These are phyloP conservation scores for Syritta pipiens DNA, from an alignment of 2,888 invertebrate species.

Conservation along the genomic window DNA sequence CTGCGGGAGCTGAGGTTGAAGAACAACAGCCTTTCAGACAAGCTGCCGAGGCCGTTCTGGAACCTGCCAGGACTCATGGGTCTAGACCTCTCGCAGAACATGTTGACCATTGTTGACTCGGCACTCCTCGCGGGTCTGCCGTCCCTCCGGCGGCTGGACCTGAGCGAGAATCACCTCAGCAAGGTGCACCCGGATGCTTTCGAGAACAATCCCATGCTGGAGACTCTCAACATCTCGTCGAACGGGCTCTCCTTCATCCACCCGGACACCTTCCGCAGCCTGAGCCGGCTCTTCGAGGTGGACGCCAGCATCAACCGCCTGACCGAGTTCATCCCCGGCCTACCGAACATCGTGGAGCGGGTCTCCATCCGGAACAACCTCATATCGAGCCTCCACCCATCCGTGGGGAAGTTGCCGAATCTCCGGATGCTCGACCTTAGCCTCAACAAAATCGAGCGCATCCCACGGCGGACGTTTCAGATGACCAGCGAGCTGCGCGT, in stretches of 20 bases:
- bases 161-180: constrained; percentile 86
- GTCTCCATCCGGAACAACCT: constrained; percentile 86
- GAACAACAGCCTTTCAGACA: constrained; percentile 89
- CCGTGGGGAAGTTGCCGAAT: constrained; percentile 85
- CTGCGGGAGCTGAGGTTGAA: constrained; percentile 89
- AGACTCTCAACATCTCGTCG: constrained; percentile 88
- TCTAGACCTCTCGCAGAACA: constrained; percentile 88
- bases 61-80: constrained; percentile 91
- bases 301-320: constrained; percentile 88
- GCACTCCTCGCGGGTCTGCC: constrained; percentile 87
- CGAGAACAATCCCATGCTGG: constrained; percentile 85
- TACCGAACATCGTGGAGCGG: constrained; percentile 88
- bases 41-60: constrained; percentile 89
- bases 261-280: constrained; percentile 87
- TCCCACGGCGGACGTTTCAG: constrained; percentile 84
- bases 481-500: constrained; percentile 85
- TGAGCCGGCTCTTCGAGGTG: constrained; percentile 88
- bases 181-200: constrained; percentile 88
- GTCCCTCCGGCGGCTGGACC: constrained; percentile 86
- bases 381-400: constrained; percentile 83
- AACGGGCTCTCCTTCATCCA: constrained; percentile 87
- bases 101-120: constrained; percentile 85
- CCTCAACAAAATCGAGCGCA: constrained; percentile 86
- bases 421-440: constrained; percentile 88
- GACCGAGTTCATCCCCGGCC: constrained; percentile 87